Conservation (phyloP, 2,888 invertebrate genomes). For the Diplazon laetatorius region DNA sequence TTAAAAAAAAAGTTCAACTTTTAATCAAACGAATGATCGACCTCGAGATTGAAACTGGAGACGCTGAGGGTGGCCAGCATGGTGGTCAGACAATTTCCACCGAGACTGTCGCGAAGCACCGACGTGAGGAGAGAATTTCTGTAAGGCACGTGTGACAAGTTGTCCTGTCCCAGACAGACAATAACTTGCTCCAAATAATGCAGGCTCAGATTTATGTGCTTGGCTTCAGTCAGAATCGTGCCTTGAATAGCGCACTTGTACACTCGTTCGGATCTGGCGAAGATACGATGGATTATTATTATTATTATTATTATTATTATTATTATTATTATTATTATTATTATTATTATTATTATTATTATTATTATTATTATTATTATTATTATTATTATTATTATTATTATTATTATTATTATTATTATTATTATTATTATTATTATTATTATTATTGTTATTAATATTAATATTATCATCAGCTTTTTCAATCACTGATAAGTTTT, state of each 20-base stretch:
- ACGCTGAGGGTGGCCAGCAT: conserved; percentile 84
- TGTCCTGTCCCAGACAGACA: conserved; percentile 80
- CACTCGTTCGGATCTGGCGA: conserved; percentile 83
- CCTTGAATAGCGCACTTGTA: conserved; percentile 83
- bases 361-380: no score
- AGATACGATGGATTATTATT: conserved; percentile 12
- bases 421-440: no score
- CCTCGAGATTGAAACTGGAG: conserved; percentile 77
- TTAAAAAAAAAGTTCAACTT: not conserved
- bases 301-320: no score
- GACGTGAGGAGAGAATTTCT: conserved; percentile 84
- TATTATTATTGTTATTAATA: no score
- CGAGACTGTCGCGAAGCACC: conserved; percentile 84
- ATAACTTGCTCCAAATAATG: conserved; percentile 84
- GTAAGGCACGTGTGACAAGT: conserved; percentile 80
- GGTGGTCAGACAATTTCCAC: conserved; percentile 84
- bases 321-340: no score
- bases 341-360: no score
- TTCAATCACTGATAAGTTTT: no score
- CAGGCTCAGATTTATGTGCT: conserved; percentile 84
- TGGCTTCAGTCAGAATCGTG: conserved; percentile 83
- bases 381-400: no score
- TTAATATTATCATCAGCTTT: no score
- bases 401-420: no score
- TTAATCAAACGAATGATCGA: conserved; percentile 30